Base-by-base conservation (phyloP, 2,888 invertebrate genomes). In the Phragmatobia fuliginosa region DNA sequence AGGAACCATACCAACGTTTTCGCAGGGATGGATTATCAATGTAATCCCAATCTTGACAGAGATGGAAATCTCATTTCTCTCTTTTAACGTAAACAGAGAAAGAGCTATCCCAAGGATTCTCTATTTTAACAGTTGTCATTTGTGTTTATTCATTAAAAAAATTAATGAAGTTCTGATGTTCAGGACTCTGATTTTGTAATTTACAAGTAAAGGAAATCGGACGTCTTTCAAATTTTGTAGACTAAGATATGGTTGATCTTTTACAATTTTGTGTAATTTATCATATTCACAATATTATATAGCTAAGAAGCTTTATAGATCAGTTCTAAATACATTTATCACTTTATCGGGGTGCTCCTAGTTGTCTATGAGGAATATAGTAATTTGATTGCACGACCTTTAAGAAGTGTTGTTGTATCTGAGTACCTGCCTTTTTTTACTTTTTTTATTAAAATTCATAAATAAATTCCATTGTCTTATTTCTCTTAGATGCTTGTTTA, bases 51-150 rank as follows among this genome's bases (percentile, higher is more conserved):
- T 4, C 16, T 56, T 28, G 56, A 56, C 25, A 56, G 56, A 56
- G 56, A 56, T 6, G 28, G 28, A 56, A 28, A 56, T 56, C 56
- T 56, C 28, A 28, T 56, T 33, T 11, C 60, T 33, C 33, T 60
- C n/a, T 60, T 60, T 33, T 33, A 33, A 10, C n/a, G 33, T n/a
- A 60, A 60, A 56, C 28, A 56, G 56, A 56, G 56, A 56, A 56
- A 56, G 56, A 56, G 28, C 1, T 56, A 28, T 56, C 56, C 28
- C 28, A 56, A 25, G 5, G 28, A 0, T 56, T 56, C 56, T 56
- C 28, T 56, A 16, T 56, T 16, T 56, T 56, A 28, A 16, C 28
- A 28, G 56, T 56, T 14, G 7, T 25, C 14, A 16, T 56, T 56
- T 28, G 25, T 16, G 14, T 28, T 56, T 49, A n/a, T n/a, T 10